phyloP scores from a whole-genome alignment of 2,888 invertebrate genomes.

The Limnephilus marmoratus region DNA sequence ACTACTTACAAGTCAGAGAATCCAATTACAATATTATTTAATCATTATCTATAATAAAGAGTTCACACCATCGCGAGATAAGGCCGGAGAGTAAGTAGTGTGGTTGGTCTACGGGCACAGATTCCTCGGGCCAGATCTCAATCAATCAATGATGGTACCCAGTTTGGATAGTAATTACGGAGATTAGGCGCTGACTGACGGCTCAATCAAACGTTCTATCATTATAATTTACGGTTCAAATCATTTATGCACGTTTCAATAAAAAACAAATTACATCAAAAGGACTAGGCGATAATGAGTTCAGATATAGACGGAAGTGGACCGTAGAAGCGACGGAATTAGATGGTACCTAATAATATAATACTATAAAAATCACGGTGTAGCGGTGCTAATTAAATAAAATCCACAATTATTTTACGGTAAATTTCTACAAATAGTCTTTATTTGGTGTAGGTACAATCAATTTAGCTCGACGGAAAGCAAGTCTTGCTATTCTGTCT shows the following conservation, averaged over 20 bases:
- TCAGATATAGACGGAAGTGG: neutral
- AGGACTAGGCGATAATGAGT: neutral
- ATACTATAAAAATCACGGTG: too few species aligned
- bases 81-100: neutral
- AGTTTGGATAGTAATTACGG: slow-evolving; percentile 24
- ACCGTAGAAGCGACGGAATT: too few species aligned
- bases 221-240: slow-evolving; percentile 26
- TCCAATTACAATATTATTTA: neutral
- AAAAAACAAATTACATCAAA: slow-evolving; percentile 29
- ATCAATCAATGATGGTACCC: slow-evolving; percentile 36
- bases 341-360: too few species aligned
- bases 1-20: neutral
- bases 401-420: too few species aligned
- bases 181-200: slow-evolving; percentile 24
- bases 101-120: neutral
- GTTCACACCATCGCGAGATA: neutral
- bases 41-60: neutral
- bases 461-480: too few species aligned
- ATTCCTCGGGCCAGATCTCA: slow-evolving; percentile 19
- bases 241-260: slow-evolving; percentile 20
- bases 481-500: too few species aligned
- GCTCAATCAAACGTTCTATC: slow-evolving; percentile 27
- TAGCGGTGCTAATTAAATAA: too few species aligned
- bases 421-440: too few species aligned
- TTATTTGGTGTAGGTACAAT: too few species aligned